phyloP scores from a whole-genome alignment of 2,797 vertebrate species.

The Spizella passerina region DNA sequence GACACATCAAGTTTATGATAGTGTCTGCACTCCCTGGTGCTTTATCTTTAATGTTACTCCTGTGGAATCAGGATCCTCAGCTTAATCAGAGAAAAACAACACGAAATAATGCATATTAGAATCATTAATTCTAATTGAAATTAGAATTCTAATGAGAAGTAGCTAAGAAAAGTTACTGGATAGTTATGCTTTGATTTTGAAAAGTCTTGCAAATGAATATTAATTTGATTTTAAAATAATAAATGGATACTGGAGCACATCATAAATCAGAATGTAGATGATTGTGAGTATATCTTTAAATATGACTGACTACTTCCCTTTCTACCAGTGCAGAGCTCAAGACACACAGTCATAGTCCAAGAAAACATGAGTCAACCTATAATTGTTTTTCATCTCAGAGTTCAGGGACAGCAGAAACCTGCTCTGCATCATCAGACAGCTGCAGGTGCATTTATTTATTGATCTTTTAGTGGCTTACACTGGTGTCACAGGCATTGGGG shows the following conservation, averaged over 20 bases:
- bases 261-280: background rate
- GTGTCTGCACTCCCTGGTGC: background rate
- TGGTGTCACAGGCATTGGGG: background rate
- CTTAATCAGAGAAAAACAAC: background rate
- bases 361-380: background rate
- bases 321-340: background rate
- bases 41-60: background rate
- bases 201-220: background rate
- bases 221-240: background rate
- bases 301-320: background rate
- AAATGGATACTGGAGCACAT: background rate
- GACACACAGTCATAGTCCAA: background rate
- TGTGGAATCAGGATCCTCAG: background rate
- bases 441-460: background rate
- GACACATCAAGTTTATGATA: background rate
- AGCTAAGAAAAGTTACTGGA: background rate
- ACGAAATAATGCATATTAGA: background rate
- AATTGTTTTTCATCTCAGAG: background rate
- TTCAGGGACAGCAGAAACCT: background rate
- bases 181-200: background rate
- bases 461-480: background rate
- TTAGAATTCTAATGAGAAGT: background rate
- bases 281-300: background rate
- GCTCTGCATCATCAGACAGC: background rate
- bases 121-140: background rate